These are phyloP conservation scores for Leptinotarsa peninsularis DNA, from an alignment of 2,888 invertebrate species.

Conservation along the genomic window DNA sequence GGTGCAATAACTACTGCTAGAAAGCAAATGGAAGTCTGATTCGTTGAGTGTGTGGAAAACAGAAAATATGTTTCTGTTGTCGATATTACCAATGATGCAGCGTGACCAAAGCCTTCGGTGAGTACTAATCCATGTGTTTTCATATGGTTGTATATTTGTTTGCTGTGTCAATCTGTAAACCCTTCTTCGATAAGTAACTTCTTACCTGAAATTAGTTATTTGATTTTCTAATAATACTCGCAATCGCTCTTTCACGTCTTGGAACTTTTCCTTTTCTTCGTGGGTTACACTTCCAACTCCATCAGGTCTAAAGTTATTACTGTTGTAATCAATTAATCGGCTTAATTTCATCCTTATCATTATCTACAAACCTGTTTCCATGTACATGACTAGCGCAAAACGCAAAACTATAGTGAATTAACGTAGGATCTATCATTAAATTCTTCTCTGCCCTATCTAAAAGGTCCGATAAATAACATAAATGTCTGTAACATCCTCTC, in stretches of 20 bases:
- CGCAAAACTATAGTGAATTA: constrained; percentile 99
- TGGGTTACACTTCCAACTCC: constrained; percentile 98
- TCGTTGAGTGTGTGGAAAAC: constrained; percentile 15
- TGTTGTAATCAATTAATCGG: constrained; percentile 66
- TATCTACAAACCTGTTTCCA: constrained; percentile 88
- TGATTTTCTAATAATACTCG: constrained; percentile 94
- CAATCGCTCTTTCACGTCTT: constrained; percentile 95
- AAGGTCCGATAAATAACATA: constrained; percentile 95
- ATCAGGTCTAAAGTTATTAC: constrained; percentile 84
- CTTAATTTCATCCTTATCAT: constrained; percentile 57
- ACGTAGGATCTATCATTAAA: constrained; percentile 96
- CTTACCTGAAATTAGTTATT: constrained; percentile 96
- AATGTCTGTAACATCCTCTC: constrained; percentile 95
- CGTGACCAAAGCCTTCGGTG: constrained; percentile 30
- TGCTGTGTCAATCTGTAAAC: constrained; percentile 28
- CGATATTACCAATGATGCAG: constrained; percentile 26
- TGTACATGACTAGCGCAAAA: constrained; percentile 99
- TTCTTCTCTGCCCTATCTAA: constrained; percentile 93
- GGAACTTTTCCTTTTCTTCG: constrained; percentile 97
- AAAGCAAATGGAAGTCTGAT: constrained; percentile 14
- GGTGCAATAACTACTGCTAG: neutral
- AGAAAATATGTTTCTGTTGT: constrained; percentile 8
- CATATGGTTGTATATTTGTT: constrained; percentile 31
- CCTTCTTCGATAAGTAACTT: constrained; percentile 19
- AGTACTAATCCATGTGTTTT: constrained; percentile 36